Percentiles rank a stretch among this genome's conserved stretches.
Conservation (phyloP, 2,797 vertebrate genomes). For the Acipenser transmontanus region DNA sequence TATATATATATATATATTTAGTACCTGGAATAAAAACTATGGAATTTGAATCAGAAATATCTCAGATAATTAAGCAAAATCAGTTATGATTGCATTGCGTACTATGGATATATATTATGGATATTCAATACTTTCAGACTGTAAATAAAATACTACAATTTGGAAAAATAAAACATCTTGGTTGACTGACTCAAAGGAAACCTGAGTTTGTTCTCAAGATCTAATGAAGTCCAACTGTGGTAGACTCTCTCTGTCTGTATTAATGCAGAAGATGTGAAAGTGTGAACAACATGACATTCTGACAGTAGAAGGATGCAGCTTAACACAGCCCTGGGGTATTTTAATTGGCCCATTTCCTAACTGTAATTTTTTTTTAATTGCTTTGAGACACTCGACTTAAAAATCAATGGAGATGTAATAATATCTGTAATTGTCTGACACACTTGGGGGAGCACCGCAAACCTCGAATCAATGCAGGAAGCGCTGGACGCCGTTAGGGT, state of each 20-base stretch:
- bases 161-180: neutral
- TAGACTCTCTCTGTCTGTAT: slow-evolving; percentile 13
- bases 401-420: slow-evolving; percentile 79
- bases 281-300: slow-evolving; percentile 47
- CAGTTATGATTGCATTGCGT: too few species aligned
- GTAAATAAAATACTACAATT: too few species aligned
- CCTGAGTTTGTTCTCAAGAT: slow-evolving; percentile 12
- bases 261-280: slow-evolving; percentile 31
- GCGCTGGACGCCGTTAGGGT: slow-evolving; percentile 64
- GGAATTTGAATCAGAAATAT: too few species aligned
- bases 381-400: slow-evolving; percentile 63
- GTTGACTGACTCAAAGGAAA: slow-evolving; percentile 21
- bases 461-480: slow-evolving; percentile 69
- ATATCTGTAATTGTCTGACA: slow-evolving; percentile 79
- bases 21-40: too few species aligned
- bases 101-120: too few species aligned
- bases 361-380: slow-evolving; percentile 77
- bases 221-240: slow-evolving; percentile 20
- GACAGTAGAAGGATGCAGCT: slow-evolving; percentile 46
- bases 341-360: slow-evolving; percentile 75
- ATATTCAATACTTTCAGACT: too few species aligned
- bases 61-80: too few species aligned
- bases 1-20: too few species aligned
- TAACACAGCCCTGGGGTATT: slow-evolving; percentile 54
- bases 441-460: slow-evolving; percentile 66